A percentile compares a stretch with the other conserved stretches of the same genome.
Evolutionary conservation across 2,888 invertebrate genomes (phyloP).

Genomic region (Hoplodrina blanda): DNA sequence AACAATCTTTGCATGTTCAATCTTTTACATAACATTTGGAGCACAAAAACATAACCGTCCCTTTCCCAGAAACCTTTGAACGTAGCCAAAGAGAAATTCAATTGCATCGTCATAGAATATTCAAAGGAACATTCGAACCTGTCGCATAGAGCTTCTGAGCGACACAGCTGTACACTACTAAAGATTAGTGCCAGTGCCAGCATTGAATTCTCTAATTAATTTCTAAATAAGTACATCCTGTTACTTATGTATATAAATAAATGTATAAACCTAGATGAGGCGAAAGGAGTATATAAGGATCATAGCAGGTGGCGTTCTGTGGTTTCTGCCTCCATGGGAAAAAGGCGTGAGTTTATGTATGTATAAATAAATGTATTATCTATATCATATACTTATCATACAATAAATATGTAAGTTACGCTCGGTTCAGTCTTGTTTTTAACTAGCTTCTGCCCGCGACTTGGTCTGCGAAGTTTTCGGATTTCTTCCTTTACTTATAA

Average conservation of each 20-base stretch:
- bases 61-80: neutral
- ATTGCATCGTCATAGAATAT: slow-evolving; percentile 3
- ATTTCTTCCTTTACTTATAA: no score
- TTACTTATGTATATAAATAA: no score
- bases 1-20: no score
- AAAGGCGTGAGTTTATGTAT: no score
- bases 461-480: no score
- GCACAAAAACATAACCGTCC: slow-evolving; percentile 1
- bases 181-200: neutral
- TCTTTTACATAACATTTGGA: neutral
- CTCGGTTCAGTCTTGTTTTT: no score
- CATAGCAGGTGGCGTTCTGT: no score
- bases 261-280: no score
- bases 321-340: no score
- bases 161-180: neutral
- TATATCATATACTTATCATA: neutral
- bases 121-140: neutral
- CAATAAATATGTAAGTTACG: no score
- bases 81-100: neutral
- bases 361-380: neutral
- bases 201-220: neutral
- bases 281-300: no score
- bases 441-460: no score
- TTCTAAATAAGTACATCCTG: neutral
- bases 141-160: neutral